Evolutionary conservation across 2,113 vertebrate species (phyloP).

Genomic region (Drymodes brunneopygia): DNA sequence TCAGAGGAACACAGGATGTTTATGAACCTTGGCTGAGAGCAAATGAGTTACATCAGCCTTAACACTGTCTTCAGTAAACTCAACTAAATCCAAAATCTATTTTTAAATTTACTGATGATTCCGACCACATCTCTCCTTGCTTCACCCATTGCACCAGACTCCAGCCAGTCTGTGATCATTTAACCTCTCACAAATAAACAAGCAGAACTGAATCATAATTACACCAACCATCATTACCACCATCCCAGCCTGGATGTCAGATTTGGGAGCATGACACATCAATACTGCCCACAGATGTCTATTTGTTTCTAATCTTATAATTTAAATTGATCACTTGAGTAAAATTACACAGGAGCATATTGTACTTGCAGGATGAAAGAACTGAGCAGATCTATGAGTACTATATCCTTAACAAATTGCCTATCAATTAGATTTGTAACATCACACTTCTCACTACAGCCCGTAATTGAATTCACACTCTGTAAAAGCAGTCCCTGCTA

Average conservation of each 20-base stretch:
- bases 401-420: neutral
- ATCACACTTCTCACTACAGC: neutral
- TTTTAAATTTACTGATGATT: neutral
- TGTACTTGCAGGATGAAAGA: neutral
- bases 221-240: neutral
- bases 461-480: neutral
- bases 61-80: neutral
- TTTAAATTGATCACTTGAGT: neutral
- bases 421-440: conserved; percentile 25
- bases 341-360: neutral
- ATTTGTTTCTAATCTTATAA: neutral
- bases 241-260: neutral
- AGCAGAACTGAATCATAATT: neutral
- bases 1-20: neutral
- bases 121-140: neutral
- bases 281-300: neutral
- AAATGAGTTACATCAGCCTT: neutral
- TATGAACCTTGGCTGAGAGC: neutral
- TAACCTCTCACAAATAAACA: neutral
- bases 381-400: neutral
- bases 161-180: neutral
- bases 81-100: neutral
- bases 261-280: neutral
- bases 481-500: neutral
- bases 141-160: neutral